Percentiles rank a stretch among this genome's conserved stretches.
phyloP scores from a whole-genome alignment of 2,113 vertebrate genomes.

The Piprites chloris region DNA sequence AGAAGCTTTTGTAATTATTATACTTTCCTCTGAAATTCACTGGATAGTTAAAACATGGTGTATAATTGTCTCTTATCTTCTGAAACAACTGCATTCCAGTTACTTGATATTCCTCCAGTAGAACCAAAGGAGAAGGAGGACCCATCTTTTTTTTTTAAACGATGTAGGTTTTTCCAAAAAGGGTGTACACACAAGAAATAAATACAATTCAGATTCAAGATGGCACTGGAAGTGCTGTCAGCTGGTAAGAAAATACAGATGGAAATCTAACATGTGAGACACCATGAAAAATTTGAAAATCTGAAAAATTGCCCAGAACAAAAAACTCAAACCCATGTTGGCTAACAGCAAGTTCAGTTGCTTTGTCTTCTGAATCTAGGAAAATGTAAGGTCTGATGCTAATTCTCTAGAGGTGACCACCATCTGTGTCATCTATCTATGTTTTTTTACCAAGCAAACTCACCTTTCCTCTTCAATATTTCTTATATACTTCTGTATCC shows the following conservation, averaged over 20 bases:
- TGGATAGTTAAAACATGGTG: background rate
- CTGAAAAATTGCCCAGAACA: background rate
- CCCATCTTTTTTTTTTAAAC: background rate
- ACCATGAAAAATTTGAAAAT: background rate
- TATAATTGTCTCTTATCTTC: background rate
- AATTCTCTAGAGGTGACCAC: background rate
- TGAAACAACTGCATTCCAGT: background rate
- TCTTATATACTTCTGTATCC: background rate
- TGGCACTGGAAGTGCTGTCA: background rate
- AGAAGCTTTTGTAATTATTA: background rate
- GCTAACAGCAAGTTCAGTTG: background rate
- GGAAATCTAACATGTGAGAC: background rate
- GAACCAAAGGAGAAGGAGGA: background rate
- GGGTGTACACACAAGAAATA: background rate
- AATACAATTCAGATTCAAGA: background rate
- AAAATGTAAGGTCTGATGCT: background rate
- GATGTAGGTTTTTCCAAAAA: background rate
- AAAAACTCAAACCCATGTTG: background rate
- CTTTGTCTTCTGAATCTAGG: background rate
- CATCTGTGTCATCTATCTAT: background rate
- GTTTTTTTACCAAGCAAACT: background rate
- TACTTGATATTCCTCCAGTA: background rate
- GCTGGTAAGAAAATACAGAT: conserved; percentile 2
- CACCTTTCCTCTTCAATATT: background rate
- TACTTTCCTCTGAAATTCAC: background rate